Conservation (phyloP, 2,113 vertebrate species). For the Muntiacus muntjak region DNA sequence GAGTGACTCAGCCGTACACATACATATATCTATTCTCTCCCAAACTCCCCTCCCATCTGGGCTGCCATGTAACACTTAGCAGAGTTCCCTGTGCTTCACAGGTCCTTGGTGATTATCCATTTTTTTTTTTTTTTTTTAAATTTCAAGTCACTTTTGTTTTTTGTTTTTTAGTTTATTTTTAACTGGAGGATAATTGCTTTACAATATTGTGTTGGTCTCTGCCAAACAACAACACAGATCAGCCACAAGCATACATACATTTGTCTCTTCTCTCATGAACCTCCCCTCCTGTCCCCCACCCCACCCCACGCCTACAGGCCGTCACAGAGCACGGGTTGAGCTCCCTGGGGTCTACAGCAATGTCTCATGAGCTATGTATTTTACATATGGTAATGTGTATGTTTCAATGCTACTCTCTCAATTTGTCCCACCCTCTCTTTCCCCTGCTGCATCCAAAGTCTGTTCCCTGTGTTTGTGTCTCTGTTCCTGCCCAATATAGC, state of each 20-base stretch:
- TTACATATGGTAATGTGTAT: background rate
- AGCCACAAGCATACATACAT: background rate
- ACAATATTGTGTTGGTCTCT: background rate
- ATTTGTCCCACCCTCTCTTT: background rate
- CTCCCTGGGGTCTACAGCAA: background rate
- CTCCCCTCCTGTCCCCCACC: background rate
- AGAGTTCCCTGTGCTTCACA: background rate
- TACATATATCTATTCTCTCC: background rate
- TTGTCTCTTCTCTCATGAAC: background rate
- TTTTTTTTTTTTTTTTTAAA: background rate
- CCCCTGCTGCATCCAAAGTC: background rate
- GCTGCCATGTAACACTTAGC: background rate
- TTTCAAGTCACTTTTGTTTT: background rate
- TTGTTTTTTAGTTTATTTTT: background rate
- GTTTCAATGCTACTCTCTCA: background rate
- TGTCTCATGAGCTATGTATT: background rate
- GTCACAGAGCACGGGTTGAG: background rate
- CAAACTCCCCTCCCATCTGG: background rate
- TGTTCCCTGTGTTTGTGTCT: background rate
- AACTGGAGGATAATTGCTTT: background rate
- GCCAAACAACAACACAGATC: background rate
- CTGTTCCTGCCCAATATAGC: background rate
- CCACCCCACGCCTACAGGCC: background rate
- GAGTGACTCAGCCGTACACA: accelerated
- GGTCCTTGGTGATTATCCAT: background rate